Evolutionary conservation across 2,888 invertebrate genomes (phyloP).

Genomic region (Dasysyrphus tricinctus): DNA sequence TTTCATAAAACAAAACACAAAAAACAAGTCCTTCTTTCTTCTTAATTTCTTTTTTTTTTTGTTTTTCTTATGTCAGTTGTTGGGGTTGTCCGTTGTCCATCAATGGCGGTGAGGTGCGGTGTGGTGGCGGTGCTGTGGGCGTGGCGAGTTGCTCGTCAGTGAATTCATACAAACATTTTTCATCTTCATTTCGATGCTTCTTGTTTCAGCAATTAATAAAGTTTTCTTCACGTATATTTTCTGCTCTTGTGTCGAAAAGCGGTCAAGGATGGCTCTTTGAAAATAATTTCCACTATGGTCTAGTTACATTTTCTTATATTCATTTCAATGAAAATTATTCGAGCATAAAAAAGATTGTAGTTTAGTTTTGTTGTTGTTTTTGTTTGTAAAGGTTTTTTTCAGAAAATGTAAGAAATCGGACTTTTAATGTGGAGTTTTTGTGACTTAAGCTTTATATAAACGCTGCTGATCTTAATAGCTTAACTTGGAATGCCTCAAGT

Average conservation of each 20-base stretch:
- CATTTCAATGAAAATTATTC: slow-evolving; percentile 36
- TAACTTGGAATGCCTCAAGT: too few species aligned
- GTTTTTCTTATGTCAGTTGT: background rate
- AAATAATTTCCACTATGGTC: slow-evolving; percentile 54
- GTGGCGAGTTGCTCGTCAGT: background rate
- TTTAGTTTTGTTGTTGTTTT: background rate
- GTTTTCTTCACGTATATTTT: slow-evolving; percentile 66
- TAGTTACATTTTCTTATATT: slow-evolving; percentile 63
- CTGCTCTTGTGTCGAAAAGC: slow-evolving; percentile 70
- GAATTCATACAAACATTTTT: slow-evolving; percentile 48
- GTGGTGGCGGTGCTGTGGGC: too few species aligned
- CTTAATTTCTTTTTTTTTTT: background rate
- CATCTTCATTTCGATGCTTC: slow-evolving; percentile 55
- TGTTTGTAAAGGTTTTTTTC: background rate
- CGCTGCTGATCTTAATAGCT: background rate
- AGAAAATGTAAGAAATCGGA: background rate
- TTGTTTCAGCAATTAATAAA: slow-evolving; percentile 70
- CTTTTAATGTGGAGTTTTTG: background rate
- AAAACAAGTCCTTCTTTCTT: slow-evolving; percentile 23
- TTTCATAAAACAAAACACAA: slow-evolving; percentile 30
- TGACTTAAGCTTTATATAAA: background rate
- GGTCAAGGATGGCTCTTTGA: slow-evolving; percentile 68
- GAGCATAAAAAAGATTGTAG: slow-evolving; percentile 6
- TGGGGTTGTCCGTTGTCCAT: slow-evolving; percentile 22
- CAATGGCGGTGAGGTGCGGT: background rate